Evolutionary conservation across 2,113 vertebrate species (phyloP), one percentile per base, ranked within the genome.

Genomic region (Sakesphorus luctuosus): DNA sequence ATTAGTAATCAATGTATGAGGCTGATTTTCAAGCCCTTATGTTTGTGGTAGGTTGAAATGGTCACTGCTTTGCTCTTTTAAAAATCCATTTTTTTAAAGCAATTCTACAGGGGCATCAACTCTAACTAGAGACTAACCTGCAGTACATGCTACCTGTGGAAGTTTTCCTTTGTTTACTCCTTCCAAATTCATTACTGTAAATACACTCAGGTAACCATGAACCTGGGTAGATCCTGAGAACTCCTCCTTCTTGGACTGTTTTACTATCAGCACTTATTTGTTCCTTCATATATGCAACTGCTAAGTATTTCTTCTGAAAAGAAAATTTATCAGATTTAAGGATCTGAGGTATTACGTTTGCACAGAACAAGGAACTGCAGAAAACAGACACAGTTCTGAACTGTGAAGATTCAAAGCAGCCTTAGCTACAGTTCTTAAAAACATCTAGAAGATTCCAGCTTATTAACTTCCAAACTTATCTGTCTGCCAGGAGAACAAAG

Each of bases 401-500:
- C 25, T 35, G 72, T 20, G 53, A 58, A 44, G 43, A 67, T 38
- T 75, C 77, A 56, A 55, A 76, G 74, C 0, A 62, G 92, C 85
- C 44, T 84, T 88, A 88, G 67, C 79, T 59, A 6, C 56, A 24
- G 63, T 7, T 92, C 59, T 76, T 73, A 40, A 84, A 91, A 90
- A 87, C 83, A 77, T 26, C 76, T 47, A 66, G 43, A 71, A 43
- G 43, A 50, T 71, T 89, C 69, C 53, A 90, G 86, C 95, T 94
- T 63, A 77, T 97, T 95, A 95, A 78, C 79, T 84, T 52, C 62
- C 63, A 61, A 71, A 87, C 52, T 72, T n/a, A 6, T 35, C 84
- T 72, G 66, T 72, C 76, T 96, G 84, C 83, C 93, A 86, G 77
- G 36, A 81, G 89, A 95, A 89, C 73, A 96, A 93, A 92, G 80